Base-by-base conservation (phyloP, 2,888 invertebrate species). In the Saturnia pavonia region DNA sequence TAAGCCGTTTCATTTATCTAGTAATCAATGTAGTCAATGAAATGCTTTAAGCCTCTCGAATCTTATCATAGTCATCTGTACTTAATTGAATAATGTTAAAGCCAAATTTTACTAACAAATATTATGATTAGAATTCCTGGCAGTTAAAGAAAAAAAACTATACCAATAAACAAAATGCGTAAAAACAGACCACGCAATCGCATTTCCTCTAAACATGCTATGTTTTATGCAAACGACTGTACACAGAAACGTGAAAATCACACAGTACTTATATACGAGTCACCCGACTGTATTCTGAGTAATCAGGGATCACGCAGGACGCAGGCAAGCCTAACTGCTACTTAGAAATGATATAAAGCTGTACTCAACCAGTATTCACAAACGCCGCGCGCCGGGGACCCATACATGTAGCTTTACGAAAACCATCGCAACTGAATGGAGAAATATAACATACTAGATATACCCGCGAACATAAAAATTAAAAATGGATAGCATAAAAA, bases 221-320 rank as follows among this genome's bases (percentile, higher is more conserved):
- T 27, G 27, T 27, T 14, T 19, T 27, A 60, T 19, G 8, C 57
- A 9, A 60, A 60, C 6, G 16, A 60, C 25, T 27, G 57, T 60
- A 27, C 57, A 25, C 14, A 60, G 57, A 14, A 27, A 60, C 57
- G 57, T 14, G 27, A 2, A 60, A 60, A 60, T 60, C 14, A 27
- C 57, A 27, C 12, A 14, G 12, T 60, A 60, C 16, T 60, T 60
- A 54, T 9, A 54, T 60, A 60, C 57, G 14, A 27, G 14, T 60
- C 40, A 63, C 8, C 19, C 65, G 9, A 40, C n/a, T 40, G 6
- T 63, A 65, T 65, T 65, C 65, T 11, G 19, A 9, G 65, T 65
- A 65, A 65, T 65, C 65, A n/a, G n/a, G 65, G 40, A 65, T 40
- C 65, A 40, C 40, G 19, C 19, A 40, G 65, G 40, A 65, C 40